Evolutionary conservation across 2,797 vertebrate species (phyloP), one percentile per base, ranked within the genome.

Genomic region (Hoplostethus atlanticus): DNA sequence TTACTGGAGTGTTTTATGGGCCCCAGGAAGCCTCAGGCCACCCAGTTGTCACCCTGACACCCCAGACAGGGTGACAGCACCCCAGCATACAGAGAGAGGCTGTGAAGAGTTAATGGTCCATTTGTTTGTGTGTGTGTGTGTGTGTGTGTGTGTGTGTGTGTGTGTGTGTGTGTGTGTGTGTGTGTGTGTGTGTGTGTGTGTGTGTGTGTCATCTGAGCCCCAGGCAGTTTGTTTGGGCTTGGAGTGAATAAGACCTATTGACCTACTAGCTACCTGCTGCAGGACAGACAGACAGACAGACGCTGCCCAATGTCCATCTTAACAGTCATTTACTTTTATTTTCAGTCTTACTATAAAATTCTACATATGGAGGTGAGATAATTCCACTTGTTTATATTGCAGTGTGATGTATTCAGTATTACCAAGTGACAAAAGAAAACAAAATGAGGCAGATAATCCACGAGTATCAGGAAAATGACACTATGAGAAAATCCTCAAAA

Each of bases 21-120:
- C 68, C 69, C 38, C 30, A 56, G 76, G 76, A 83, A 70, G 72
- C 58, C 51, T 0, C 59, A 84, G 70, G 69, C 58, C 80, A 55
- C 59, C 60, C 73, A 56, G 77, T 81, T 74, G 79, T 80, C 50
- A 4, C 73, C 57, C 60, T 63, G 68, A 84, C 81, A 80, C 83
- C 72, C 71, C 21, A 21, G 1, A 46, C 66, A 57, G 69, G 52
- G 34, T 53, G 71, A 64, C 0, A 3, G 4, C 34, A 34, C 4
- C 21, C 21, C 21, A 1, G 1, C 21, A 34, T 0, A 34, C 2
- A 34, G 34, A 5, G 73, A 67, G 16, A 42, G 52, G 16, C 50
- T 2, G 56, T 31, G 17, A 63, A 48, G 59, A 68, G 71, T 78
- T 81, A 79, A 84, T 74, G 73, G 80, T 64, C 79, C 69, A 75